phyloP scores from a whole-genome alignment of 2,888 invertebrate species.

The Spodoptera exigua region DNA sequence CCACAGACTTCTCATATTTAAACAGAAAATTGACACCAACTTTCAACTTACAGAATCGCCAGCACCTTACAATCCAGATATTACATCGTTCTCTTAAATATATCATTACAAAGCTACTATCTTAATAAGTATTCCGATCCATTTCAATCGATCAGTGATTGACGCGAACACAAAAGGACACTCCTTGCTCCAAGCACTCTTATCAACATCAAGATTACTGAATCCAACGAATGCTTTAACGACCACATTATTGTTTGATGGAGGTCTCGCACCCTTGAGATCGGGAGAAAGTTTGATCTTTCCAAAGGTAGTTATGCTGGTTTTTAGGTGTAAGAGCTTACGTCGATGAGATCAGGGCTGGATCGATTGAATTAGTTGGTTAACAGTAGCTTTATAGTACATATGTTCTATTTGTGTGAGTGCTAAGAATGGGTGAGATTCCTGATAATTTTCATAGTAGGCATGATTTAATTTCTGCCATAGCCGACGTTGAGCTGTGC shows the following conservation, averaged over 20 bases:
- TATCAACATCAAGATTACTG: slow-evolving; percentile 73
- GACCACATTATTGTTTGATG: slow-evolving; percentile 50
- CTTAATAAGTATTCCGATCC: slow-evolving; percentile 61
- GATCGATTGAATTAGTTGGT: slow-evolving; percentile 5
- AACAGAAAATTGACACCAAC: too few relatives aligned
- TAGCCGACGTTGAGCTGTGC: too few relatives aligned
- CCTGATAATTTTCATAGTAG: too few relatives aligned
- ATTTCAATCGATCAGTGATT: slow-evolving; percentile 75
- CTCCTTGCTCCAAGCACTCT: slow-evolving; percentile 68
- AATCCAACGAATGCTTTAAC: slow-evolving; percentile 45
- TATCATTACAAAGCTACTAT: slow-evolving; percentile 44
- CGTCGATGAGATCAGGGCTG: slow-evolving; percentile 46
- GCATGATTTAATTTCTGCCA: too few relatives aligned
- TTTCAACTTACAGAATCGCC: neutral
- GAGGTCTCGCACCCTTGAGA: slow-evolving; percentile 35
- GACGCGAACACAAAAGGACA: slow-evolving; percentile 74
- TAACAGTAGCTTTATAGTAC: too few relatives aligned
- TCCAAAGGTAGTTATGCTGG: slow-evolving; percentile 41
- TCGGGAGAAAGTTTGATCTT: slow-evolving; percentile 38
- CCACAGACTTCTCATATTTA: too few relatives aligned
- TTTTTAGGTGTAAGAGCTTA: slow-evolving; percentile 40
- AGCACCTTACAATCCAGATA: slow-evolving; percentile 3
- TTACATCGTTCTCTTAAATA: slow-evolving; percentile 22
- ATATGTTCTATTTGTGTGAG: too few relatives aligned
- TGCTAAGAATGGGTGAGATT: too few relatives aligned